Evolutionary conservation across 2,888 invertebrate species (phyloP).

Genomic region (Diplolepis rosae): DNA sequence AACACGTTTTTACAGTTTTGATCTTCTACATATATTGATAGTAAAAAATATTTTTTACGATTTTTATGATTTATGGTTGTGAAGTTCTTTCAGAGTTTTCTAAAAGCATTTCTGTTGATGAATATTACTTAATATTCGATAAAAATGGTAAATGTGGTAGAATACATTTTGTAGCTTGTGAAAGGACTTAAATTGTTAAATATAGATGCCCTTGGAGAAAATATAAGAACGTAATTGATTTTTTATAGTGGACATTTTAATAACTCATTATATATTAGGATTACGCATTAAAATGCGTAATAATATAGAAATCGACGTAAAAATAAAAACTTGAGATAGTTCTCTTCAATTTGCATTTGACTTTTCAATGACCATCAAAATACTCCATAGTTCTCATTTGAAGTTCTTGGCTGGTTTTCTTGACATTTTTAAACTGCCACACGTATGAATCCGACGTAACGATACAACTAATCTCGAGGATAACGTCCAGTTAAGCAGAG

Average conservation of each 20-base stretch:
- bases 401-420: slow-evolving; percentile 49
- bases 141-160: no score
- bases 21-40: no score
- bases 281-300: neutral
- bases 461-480: slow-evolving; percentile 46
- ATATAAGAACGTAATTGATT: neutral
- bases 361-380: slow-evolving; percentile 23
- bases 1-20: no score
- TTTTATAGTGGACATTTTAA: neutral
- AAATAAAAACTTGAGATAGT: neutral
- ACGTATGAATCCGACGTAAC: slow-evolving; percentile 53
- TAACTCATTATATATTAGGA: neutral
- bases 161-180: no score
- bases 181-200: no score
- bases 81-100: no score
- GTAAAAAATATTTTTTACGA: no score
- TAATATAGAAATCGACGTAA: neutral
- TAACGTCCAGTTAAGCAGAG: slow-evolving; percentile 60
- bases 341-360: neutral
- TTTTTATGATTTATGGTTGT: no score
- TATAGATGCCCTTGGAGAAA: neutral
- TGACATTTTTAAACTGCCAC: slow-evolving; percentile 56
- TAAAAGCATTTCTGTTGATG: no score
- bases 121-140: no score
- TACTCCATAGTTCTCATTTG: slow-evolving; percentile 12